Evolutionary conservation across 2,113 vertebrate genomes (phyloP).

Genomic region (Sclerurus mexicanus): DNA sequence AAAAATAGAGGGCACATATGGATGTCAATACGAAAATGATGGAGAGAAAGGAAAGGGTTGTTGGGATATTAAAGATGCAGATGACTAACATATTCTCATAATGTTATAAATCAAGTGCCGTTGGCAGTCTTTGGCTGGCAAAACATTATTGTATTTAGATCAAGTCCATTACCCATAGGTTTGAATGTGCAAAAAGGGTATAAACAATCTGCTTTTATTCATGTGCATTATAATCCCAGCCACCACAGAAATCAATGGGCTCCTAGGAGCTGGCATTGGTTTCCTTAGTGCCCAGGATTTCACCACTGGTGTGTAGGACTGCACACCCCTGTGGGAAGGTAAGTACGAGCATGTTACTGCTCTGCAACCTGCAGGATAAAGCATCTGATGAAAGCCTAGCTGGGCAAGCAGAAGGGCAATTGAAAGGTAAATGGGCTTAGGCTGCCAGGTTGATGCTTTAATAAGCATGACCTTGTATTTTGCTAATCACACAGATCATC

Average conservation of each 20-base stretch:
- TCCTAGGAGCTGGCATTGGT: not conserved
- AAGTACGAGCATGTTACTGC: not conserved
- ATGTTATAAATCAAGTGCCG: not conserved
- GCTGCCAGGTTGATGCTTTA: not conserved
- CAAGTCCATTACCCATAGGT: not conserved
- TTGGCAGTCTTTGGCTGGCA: not conserved
- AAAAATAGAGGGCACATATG: not conserved
- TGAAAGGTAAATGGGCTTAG: not conserved
- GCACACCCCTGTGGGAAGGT: rapidly evolving
- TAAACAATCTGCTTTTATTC: not conserved
- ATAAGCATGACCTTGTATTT: not conserved
- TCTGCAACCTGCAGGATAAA: not conserved
- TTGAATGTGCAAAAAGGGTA: not conserved
- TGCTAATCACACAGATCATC: not conserved
- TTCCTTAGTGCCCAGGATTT: not conserved
- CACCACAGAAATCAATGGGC: not conserved
- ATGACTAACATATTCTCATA: not conserved
- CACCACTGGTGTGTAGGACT: not conserved
- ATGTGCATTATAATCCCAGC: slow-evolving; percentile 57
- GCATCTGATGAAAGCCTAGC: not conserved
- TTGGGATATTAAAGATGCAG: not conserved
- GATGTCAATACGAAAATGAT: not conserved
- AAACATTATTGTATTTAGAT: not conserved
- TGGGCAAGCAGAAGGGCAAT: not conserved
- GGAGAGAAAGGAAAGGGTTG: not conserved